Base-by-base conservation (phyloP, 2,888 invertebrate genomes). In the Cephus pygmeus region DNA sequence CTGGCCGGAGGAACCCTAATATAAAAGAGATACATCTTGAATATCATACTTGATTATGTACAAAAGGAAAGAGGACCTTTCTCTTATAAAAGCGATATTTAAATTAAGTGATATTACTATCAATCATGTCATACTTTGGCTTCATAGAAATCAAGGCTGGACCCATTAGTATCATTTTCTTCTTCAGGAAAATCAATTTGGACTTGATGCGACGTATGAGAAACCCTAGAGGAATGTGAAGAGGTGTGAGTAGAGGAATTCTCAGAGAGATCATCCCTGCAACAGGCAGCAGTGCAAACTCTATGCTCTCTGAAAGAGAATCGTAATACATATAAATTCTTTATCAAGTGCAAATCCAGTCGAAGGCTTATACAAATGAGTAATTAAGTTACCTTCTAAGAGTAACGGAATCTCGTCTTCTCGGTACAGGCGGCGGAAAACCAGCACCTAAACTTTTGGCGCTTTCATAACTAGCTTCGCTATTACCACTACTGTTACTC, bases 231-330 rank as follows among this genome's bases (percentile, higher is more conserved):
- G 2, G 90, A 90, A 79, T 87, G 88, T n/a, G 86, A 87, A 11
- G 91, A 90, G 11, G 87, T 84, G 30, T 84, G 87, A 11, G 90
- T 87, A 40, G 91, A 90, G 11, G 91, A 91, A 76, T 89, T 89
- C 40, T 90, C 91, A 12, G 91, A 91, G 11, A 87, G 81, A 71
- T 91, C 90, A 79, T 91, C 91, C 73, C 87, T 88, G 79, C 91
- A 91, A 79, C 91, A 91, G n/a, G 91, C 90, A 34, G 90, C 91
- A n/a, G 89, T 91, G 79, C 91, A 91, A 6, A 90, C 85, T 40
- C 88, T 86, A 77, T 89, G 89, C 79, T 91, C 91, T 82, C 91
- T 91, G 83, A 71, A 34, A 69, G 34, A n/a, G 30, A 35, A 56
- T 23, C 56, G 23, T 23, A 23, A 56, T 56, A 23, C 23, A 56